phyloP scores from a whole-genome alignment of 2,888 invertebrate genomes.

The Drosophila imparisetae region DNA sequence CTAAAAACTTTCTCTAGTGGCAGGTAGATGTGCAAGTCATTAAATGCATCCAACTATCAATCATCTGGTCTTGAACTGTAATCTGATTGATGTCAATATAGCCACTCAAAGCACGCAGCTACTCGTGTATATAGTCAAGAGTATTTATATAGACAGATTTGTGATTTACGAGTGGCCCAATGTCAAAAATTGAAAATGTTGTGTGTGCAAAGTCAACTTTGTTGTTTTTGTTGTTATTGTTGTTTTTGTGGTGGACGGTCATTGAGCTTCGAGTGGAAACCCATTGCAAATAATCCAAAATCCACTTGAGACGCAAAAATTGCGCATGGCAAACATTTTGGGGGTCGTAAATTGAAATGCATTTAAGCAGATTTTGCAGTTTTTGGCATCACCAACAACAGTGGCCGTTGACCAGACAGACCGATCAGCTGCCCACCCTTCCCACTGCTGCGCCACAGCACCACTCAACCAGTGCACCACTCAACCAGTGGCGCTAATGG shows the following conservation, averaged over 20 bases:
- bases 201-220: slow-evolving; percentile 30
- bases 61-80: slow-evolving; percentile 1
- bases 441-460: not conserved
- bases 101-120: not conserved
- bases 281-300: slow-evolving; percentile 43
- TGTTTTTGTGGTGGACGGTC: slow-evolving; percentile 39
- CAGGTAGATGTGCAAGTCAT: not conserved
- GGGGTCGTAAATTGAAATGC: slow-evolving; percentile 61
- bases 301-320: slow-evolving; percentile 54
- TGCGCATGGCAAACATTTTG: slow-evolving; percentile 45
- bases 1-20: not conserved
- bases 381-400: slow-evolving; percentile 16
- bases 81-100: not conserved
- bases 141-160: slow-evolving; percentile 23
- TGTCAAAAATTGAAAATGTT: slow-evolving; percentile 41
- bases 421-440: not conserved
- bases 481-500: slow-evolving; percentile 52
- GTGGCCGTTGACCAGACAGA: slow-evolving; percentile 40
- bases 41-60: not conserved
- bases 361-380: slow-evolving; percentile 55
- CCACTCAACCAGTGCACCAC: not conserved
- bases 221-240: slow-evolving; percentile 4
- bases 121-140: not conserved
- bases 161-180: slow-evolving; percentile 54
- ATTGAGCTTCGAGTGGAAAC: slow-evolving; percentile 58